These are phyloP conservation scores for Drosophila bocki DNA, from an alignment of 1,140 invertebrate genomes.

Conservation along the genomic window DNA sequence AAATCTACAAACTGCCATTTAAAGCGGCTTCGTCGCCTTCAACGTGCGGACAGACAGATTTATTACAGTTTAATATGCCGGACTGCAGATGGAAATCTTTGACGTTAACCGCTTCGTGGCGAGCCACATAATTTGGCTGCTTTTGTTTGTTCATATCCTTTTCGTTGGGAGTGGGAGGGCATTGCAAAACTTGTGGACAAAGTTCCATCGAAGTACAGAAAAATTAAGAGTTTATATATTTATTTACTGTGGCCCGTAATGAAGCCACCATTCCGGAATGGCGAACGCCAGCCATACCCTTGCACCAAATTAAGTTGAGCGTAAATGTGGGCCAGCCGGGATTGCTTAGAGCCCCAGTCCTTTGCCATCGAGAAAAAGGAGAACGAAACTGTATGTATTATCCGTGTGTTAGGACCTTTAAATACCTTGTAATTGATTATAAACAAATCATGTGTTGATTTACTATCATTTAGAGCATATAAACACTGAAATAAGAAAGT, in stretches of 20 bases:
- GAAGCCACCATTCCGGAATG: slow-evolving; percentile 39
- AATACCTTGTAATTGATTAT: not conserved
- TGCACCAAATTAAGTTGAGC: slow-evolving; percentile 61
- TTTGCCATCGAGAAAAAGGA: slow-evolving; percentile 12
- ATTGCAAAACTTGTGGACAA: slow-evolving; percentile 29
- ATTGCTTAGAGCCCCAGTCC: slow-evolving; percentile 23
- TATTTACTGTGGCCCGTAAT: slow-evolving; percentile 62
- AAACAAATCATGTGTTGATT: not conserved
- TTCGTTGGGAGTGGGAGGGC: not conserved
- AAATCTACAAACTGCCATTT: slow-evolving; percentile 54
- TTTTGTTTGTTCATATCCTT: slow-evolving; percentile 42
- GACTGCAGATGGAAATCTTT: slow-evolving; percentile 38
- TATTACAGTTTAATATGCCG: slow-evolving; percentile 74
- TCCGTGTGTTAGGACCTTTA: not conserved
- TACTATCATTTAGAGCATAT: not conserved
- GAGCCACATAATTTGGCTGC: slow-evolving; percentile 34
- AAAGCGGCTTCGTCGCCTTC: slow-evolving; percentile 36
- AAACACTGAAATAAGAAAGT: not conserved
- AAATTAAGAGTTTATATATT: slow-evolving; percentile 80
- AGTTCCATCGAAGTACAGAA: slow-evolving; percentile 45
- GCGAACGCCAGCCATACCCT: slow-evolving; percentile 20
- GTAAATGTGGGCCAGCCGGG: slow-evolving; percentile 51
- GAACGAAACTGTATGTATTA: not conserved
- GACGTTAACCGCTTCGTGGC: slow-evolving; percentile 4
- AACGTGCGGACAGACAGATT: slow-evolving; percentile 60